These are phyloP conservation scores for Tetramorium bicarinatum DNA, from an alignment of 2,888 invertebrate genomes.

Conservation along the genomic window DNA sequence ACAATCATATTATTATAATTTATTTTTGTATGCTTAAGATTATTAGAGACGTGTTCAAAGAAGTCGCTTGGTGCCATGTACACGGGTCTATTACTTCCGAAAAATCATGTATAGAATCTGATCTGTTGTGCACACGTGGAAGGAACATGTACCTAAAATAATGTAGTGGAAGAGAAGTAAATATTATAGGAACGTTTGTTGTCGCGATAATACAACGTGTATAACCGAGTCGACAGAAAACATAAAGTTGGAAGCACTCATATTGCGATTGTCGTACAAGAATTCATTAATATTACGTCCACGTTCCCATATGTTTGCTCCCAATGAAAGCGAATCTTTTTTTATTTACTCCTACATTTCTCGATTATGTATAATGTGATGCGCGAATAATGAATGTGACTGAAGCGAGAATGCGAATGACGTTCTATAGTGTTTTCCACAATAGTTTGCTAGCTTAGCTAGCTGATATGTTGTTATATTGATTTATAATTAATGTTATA, in stretches of 20 bases:
- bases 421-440: constrained; percentile 65
- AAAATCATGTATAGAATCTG: constrained; percentile 63
- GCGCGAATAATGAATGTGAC: constrained; percentile 61
- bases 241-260: constrained; percentile 61
- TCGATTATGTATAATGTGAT: constrained; percentile 54
- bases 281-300: constrained; percentile 37
- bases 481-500: constrained; percentile 67
- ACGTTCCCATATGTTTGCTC: constrained; percentile 63
- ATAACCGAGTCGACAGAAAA: constrained; percentile 39
- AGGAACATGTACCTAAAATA: constrained; percentile 70
- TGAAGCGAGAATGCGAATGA: constrained; percentile 59
- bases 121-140: constrained; percentile 52
- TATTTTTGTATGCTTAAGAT: constrained; percentile 85
- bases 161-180: constrained; percentile 64
- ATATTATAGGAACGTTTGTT: constrained; percentile 49
- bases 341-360: constrained; percentile 54
- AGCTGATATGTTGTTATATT: constrained; percentile 68
- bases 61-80: constrained; percentile 75
- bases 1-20: constrained; percentile 84
- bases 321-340: constrained; percentile 53
- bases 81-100: constrained; percentile 60
- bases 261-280: constrained; percentile 20
- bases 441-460: constrained; percentile 71
- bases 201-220: constrained; percentile 31
- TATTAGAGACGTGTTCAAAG: constrained; percentile 72